Evolutionary conservation across 2,888 invertebrate species (phyloP).

Genomic region (Lepidochitona cinerea): DNA sequence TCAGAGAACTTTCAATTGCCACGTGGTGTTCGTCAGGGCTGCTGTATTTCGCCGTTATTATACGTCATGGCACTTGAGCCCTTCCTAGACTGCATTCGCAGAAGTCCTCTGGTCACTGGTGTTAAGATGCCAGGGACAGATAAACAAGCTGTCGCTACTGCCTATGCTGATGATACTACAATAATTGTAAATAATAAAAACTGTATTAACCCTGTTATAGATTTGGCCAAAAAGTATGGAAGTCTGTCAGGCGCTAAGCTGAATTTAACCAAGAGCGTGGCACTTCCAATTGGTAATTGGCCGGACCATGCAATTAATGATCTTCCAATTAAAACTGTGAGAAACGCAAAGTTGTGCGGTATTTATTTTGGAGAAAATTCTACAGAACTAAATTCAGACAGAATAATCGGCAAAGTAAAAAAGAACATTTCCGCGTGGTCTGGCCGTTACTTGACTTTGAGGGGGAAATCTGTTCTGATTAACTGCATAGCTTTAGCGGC

Average conservation of each 20-base stretch:
- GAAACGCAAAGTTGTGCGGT: background rate
- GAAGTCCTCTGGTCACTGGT: background rate
- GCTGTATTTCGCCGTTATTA: background rate
- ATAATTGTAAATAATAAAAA: background rate
- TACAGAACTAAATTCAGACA: background rate
- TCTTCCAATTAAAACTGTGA: background rate
- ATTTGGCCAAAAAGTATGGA: background rate
- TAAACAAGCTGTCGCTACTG: background rate
- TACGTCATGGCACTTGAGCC: background rate
- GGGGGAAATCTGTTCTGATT: background rate
- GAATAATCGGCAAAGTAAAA: background rate
- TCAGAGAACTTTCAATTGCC: no score
- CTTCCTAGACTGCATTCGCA: background rate
- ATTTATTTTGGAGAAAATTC: background rate
- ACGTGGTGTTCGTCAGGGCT: background rate
- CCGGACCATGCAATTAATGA: background rate
- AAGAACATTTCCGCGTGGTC: background rate
- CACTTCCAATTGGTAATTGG: background rate
- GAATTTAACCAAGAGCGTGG: background rate
- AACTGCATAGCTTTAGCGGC: background rate
- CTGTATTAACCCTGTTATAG: background rate
- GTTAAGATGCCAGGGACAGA: background rate
- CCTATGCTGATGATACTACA: background rate
- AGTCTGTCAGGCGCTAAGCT: background rate
- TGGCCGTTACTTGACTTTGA: background rate